These are phyloP conservation scores for Drosophila rubida DNA, from an alignment of 2,888 invertebrate species.

Conservation along the genomic window DNA sequence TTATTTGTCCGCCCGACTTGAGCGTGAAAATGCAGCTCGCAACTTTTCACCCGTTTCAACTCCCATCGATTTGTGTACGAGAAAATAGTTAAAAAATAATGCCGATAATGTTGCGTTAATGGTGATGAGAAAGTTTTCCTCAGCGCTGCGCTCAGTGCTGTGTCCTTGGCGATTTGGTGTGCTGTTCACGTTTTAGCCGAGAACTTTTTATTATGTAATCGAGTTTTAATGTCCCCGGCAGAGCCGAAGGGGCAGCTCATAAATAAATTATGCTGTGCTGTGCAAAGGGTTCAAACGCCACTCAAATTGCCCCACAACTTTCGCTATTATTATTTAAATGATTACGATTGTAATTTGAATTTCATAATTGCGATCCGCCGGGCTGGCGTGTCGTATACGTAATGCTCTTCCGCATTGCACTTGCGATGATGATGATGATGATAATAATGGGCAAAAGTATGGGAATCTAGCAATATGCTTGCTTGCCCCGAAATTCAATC, in stretches of 20 bases:
- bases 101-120: constrained; percentile 44
- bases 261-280: constrained; percentile 67
- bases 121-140: constrained; percentile 31
- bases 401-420: constrained; percentile 15
- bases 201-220: constrained; percentile 73
- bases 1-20: constrained; percentile 39
- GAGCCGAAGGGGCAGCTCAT: constrained; percentile 46
- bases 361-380: constrained; percentile 38
- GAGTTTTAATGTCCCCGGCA: constrained; percentile 64
- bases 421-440: background rate
- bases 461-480: constrained; percentile 3
- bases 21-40: constrained; percentile 47
- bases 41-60: constrained; percentile 54
- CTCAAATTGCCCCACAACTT: constrained; percentile 61
- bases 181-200: constrained; percentile 56
- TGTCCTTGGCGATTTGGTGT: constrained; percentile 25
- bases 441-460: background rate
- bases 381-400: constrained; percentile 33
- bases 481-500: background rate
- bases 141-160: background rate
- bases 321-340: constrained; percentile 52
- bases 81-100: constrained; percentile 45
- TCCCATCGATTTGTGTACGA: constrained; percentile 15
- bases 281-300: constrained; percentile 57
- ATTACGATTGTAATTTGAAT: constrained; percentile 27